These are phyloP conservation scores for Pharmacophagus antenor DNA, from an alignment of 2,888 invertebrate genomes.

Conservation along the genomic window DNA sequence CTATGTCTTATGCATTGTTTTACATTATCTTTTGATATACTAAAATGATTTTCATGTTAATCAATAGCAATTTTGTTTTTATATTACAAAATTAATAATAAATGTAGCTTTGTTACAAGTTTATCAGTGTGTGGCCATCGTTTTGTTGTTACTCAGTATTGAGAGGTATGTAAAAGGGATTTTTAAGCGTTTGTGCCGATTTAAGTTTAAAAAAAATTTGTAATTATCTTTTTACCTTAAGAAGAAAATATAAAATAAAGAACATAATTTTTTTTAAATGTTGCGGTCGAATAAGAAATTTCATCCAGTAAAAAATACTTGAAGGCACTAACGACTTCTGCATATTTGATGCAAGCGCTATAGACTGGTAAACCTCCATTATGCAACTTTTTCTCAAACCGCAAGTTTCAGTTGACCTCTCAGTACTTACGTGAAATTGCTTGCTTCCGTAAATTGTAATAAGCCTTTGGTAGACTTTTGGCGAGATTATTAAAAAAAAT, in stretches of 20 bases:
- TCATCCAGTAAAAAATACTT: constrained; percentile 24
- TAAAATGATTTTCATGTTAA: too few relatives aligned
- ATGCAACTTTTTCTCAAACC: constrained; percentile 27
- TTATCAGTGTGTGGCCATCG: too few relatives aligned
- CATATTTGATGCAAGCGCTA: constrained; percentile 28
- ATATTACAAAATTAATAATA: too few relatives aligned
- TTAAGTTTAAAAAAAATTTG: too few relatives aligned
- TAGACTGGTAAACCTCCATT: constrained; percentile 27
- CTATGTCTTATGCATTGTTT: too few relatives aligned
- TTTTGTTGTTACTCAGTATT: too few relatives aligned
- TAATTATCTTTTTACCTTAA: too few relatives aligned
- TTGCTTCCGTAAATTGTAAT: constrained; percentile 17
- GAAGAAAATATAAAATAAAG: neutral
- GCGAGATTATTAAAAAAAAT: neutral
- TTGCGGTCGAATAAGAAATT: constrained; percentile 16
- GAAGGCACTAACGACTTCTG: constrained; percentile 27
- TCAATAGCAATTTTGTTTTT: too few relatives aligned
- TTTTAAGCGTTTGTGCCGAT: too few relatives aligned
- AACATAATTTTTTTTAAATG: constrained; percentile 3
- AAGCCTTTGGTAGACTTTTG: constrained; percentile 4
- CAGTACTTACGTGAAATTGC: constrained; percentile 14
- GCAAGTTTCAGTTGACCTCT: constrained; percentile 21
- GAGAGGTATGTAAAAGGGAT: too few relatives aligned
- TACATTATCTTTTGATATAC: too few relatives aligned
- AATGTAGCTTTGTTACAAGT: too few relatives aligned